Evolutionary conservation across 2,797 vertebrate genomes (phyloP), one percentile per base, ranked within the genome.

Genomic region (Betta splendens): DNA sequence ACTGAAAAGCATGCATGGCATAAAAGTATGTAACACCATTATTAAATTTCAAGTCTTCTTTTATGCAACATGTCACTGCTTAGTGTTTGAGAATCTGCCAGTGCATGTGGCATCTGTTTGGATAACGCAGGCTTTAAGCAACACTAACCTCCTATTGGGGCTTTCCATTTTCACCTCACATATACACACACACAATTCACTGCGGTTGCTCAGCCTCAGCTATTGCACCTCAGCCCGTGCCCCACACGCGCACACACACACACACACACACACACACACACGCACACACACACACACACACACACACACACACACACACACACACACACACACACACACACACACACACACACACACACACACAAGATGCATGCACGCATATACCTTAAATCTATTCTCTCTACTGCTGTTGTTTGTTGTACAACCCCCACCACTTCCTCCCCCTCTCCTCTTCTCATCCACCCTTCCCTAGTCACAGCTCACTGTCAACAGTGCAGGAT

Each of bases 401-500:
- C 56, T 64, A 55, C 40, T 20, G 17, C 48, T 64, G 64, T 52
- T 79, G 80, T 83, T 77, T 81, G 57, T 72, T 75, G 60, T 62
- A 58, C 64, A 51, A 2, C 23, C 32, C 15, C 44, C 20, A 12
- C 58, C 72, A 6, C 38, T 11, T 9, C 3, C 17, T 11, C n/a
- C 64, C 72, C 61, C 44, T 42, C 49, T 50, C 51, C 54, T 20
- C 53, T 68, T 75, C 77, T 76, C 81, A 73, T 85, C 68, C 83
- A 79, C 73, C 60, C 71, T 44, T 81, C 77, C 66, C 83, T 66
- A 80, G 75, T 89, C 87, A 90, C 89, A 89, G 88, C 91, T 91
- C 89, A 89, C 89, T 91, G 91, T 92, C 90, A 92, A 89, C 91
- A 89, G 86, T 64, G 38, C 77, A 79, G 90, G 91, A 93, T 92